Percentiles rank a stretch among this genome's conserved stretches.
phyloP scores from a whole-genome alignment of 2,797 vertebrate genomes.

The Acanthopagrus latus region DNA sequence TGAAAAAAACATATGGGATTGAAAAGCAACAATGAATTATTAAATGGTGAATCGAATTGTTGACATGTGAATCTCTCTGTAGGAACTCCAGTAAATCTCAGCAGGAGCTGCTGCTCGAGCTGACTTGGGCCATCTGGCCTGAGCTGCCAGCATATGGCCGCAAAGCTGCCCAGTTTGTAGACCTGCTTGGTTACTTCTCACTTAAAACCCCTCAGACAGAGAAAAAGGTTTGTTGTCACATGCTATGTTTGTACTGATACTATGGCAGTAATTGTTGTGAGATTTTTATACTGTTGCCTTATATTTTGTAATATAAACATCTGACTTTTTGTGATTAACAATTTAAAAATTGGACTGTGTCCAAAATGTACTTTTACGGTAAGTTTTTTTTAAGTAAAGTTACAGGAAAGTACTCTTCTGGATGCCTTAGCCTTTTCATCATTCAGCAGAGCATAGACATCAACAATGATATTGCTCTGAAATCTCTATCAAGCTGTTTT shows the following conservation, averaged over 20 bases:
- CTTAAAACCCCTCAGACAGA: slow-evolving; percentile 98
- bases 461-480: not conserved
- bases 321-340: not conserved
- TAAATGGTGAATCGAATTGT: not conserved
- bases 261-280: not conserved
- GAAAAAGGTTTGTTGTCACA: slow-evolving; percentile 89
- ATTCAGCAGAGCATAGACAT: not conserved
- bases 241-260: not conserved
- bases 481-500: not conserved
- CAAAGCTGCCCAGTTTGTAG: slow-evolving; percentile 98
- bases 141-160: slow-evolving; percentile 98
- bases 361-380: not conserved
- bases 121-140: slow-evolving; percentile 99
- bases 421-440: not conserved
- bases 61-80: slow-evolving; percentile 12
- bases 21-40: not conserved
- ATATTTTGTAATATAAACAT: not conserved
- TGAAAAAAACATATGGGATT: not conserved
- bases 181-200: slow-evolving; percentile 98
- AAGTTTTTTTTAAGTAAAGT: too few species aligned
- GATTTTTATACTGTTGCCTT: not conserved
- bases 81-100: slow-evolving; percentile 98
- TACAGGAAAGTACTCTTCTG: not conserved
- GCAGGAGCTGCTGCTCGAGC: slow-evolving; percentile 95
- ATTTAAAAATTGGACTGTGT: not conserved